Evolutionary conservation across 2,113 vertebrate species (phyloP).

Genomic region (Abramis brama): DNA sequence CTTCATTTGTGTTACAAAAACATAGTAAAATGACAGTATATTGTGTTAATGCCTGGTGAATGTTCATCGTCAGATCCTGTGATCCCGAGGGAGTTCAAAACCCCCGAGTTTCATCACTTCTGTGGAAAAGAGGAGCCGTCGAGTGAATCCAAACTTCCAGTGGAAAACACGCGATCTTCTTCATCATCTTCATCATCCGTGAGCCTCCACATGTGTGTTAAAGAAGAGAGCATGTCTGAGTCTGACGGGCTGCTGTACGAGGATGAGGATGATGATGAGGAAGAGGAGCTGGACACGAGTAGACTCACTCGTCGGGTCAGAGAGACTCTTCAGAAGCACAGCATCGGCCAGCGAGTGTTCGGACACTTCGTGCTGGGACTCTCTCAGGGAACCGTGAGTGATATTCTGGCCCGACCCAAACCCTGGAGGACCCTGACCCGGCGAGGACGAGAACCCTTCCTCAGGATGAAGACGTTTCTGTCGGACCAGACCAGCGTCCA

Average conservation of each 20-base stretch:
- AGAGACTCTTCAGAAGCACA: constrained; percentile 94
- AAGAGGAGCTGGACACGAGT: constrained; percentile 90
- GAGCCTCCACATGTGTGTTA: constrained; percentile 79
- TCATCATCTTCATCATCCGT: constrained; percentile 79
- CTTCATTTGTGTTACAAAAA: too few relatives aligned
- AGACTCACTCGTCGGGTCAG: constrained; percentile 96
- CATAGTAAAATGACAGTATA: too few relatives aligned
- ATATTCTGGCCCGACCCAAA: constrained; percentile 95
- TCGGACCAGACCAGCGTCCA: constrained; percentile 93
- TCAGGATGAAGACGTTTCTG: constrained; percentile 98
- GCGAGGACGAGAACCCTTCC: constrained; percentile 96
- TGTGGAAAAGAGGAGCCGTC: constrained; percentile 73
- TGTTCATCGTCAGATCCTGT: background rate
- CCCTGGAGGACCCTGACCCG: constrained; percentile 97
- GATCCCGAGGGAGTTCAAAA: constrained; percentile 23
- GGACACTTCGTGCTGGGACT: constrained; percentile 94
- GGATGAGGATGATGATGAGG: constrained; percentile 51
- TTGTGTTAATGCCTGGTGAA: background rate
- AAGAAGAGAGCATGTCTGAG: constrained; percentile 72
- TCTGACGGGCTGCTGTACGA: constrained; percentile 26
- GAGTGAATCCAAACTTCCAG: constrained; percentile 67
- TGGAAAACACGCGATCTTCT: constrained; percentile 60
- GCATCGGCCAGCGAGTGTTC: constrained; percentile 94
- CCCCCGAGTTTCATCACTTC: constrained; percentile 62
- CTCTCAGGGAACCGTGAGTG: constrained; percentile 94